Conservation (phyloP, 2,888 invertebrate species). For the Melinaea marsaeus region DNA sequence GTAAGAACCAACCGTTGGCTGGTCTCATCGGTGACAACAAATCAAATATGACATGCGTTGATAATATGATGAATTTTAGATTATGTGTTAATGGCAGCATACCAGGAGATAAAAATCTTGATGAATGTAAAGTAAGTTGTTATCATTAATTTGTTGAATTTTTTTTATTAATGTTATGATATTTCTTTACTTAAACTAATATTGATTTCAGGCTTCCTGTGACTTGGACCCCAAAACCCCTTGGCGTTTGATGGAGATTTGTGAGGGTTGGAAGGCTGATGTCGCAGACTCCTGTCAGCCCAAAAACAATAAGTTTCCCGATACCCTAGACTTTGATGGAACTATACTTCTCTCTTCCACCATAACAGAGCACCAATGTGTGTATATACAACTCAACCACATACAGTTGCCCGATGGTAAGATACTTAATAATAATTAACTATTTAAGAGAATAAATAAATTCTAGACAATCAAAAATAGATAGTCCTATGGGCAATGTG, state of each 20-base stretch:
- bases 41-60: constrained; percentile 57
- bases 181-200: constrained; percentile 8
- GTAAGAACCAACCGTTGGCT: constrained; percentile 42
- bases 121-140: constrained; percentile 45
- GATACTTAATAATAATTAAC: constrained; percentile 12
- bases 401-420: constrained; percentile 61
- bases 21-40: constrained; percentile 38
- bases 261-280: constrained; percentile 66
- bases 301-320: constrained; percentile 48
- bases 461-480: too few species aligned
- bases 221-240: constrained; percentile 50
- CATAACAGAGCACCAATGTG: constrained; percentile 49
- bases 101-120: constrained; percentile 31
- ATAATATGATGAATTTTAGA: constrained; percentile 48
- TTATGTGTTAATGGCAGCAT: constrained; percentile 41
- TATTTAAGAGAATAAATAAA: too few species aligned
- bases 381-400: constrained; percentile 55
- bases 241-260: constrained; percentile 65
- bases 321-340: constrained; percentile 58
- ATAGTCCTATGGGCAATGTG: too few species aligned
- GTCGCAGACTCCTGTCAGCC: constrained; percentile 54
- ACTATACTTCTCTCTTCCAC: constrained; percentile 45
- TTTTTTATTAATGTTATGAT: neutral
- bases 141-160: neutral
- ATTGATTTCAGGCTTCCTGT: constrained; percentile 51